These are phyloP conservation scores for Hiodon alosoides DNA, from an alignment of 2,113 vertebrate species.

Conservation along the genomic window DNA sequence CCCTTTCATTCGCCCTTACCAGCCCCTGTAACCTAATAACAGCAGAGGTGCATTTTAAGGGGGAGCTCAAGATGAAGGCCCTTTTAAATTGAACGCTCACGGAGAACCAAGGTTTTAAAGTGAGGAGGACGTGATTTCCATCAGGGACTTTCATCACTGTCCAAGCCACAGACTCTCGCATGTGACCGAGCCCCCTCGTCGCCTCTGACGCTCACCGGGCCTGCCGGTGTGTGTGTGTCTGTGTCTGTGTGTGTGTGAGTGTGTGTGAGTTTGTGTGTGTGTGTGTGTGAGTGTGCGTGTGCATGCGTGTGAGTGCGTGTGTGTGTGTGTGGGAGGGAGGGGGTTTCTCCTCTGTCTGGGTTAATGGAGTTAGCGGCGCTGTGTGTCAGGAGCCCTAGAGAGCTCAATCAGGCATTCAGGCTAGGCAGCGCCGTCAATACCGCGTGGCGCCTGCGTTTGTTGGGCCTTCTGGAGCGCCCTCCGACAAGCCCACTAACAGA, in stretches of 20 bases:
- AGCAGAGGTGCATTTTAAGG: constrained; percentile 16
- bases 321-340: constrained; percentile 59
- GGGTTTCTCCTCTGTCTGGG: constrained; percentile 74
- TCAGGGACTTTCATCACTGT: no score
- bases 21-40: constrained; percentile 46
- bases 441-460: constrained; percentile 83
- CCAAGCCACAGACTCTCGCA: no score
- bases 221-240: no score
- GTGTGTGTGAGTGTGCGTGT: no score
- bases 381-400: constrained; percentile 66
- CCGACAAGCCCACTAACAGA: constrained; percentile 80
- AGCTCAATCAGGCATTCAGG: constrained; percentile 96
- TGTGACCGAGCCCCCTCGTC: no score
- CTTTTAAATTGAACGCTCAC: not conserved
- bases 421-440: constrained; percentile 82
- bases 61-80: not conserved
- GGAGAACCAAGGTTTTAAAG: not conserved
- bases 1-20: constrained; percentile 15
- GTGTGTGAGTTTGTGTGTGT: constrained; percentile 26
- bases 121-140: not conserved
- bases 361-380: constrained; percentile 74
- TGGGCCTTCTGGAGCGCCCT: constrained; percentile 79
- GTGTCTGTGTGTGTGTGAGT: constrained; percentile 47
- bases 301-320: no score
- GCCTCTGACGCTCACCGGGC: no score